Conservation (phyloP, 2,797 vertebrate genomes). For the Falco berigora region DNA sequence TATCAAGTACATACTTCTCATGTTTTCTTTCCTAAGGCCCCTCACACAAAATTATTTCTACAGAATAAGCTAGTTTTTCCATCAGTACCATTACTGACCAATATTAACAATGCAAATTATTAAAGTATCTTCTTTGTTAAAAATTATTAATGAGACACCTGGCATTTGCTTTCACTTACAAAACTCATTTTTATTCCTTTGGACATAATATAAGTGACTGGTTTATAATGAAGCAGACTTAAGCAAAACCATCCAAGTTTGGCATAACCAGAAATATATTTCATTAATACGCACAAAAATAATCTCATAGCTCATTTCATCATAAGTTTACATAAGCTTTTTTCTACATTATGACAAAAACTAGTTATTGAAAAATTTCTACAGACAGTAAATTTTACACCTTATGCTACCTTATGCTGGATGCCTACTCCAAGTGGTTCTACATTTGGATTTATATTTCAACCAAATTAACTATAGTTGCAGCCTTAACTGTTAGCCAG, state of each 20-base stretch:
- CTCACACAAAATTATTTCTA: neutral
- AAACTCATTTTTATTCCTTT: neutral
- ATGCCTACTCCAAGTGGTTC: neutral
- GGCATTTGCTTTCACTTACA: neutral
- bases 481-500: neutral
- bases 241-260: neutral
- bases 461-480: neutral
- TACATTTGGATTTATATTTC: neutral
- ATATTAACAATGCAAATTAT: neutral
- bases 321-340: neutral
- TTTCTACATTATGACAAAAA: neutral
- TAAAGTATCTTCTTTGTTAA: neutral
- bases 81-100: neutral
- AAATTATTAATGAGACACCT: neutral
- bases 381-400: neutral
- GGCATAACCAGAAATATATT: neutral
- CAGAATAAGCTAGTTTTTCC: neutral
- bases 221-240: neutral
- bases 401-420: neutral
- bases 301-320: neutral
- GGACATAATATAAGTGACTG: neutral
- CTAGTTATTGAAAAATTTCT: neutral
- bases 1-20: neutral
- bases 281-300: neutral
- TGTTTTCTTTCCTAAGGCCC: neutral